phyloP scores from a whole-genome alignment of 2,113 vertebrate species.

The Capreolus pygargus region DNA sequence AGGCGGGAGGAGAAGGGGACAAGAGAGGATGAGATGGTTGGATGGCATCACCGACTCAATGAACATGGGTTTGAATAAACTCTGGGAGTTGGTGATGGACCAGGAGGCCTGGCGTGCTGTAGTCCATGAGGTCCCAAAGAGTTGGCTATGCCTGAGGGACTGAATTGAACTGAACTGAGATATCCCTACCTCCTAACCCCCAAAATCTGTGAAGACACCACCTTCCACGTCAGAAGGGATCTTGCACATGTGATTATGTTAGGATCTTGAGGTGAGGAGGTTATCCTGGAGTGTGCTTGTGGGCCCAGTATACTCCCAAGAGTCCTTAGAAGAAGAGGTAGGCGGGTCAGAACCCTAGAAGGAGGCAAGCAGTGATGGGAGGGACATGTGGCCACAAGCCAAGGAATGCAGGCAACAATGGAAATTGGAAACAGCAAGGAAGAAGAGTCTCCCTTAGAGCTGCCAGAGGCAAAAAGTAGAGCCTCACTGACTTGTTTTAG shows the following conservation, averaged over 20 bases:
- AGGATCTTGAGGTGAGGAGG: not conserved
- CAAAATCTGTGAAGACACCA: not conserved
- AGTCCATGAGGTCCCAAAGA: not conserved
- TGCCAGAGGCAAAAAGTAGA: not conserved
- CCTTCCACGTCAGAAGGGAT: accelerated
- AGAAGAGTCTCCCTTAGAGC: not conserved
- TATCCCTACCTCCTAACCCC: not conserved
- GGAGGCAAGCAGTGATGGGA: not conserved
- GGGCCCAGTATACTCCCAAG: not conserved
- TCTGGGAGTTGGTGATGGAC: not conserved
- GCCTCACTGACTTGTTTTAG: not conserved
- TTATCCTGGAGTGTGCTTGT: not conserved
- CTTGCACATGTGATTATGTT: not conserved
- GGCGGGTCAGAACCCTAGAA: not conserved
- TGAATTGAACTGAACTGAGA: not conserved
- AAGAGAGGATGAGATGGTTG: not conserved
- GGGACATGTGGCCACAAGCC: too few species aligned
- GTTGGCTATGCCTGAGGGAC: not conserved
- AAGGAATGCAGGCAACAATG: not conserved
- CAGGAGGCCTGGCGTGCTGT: not conserved
- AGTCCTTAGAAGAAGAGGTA: not conserved
- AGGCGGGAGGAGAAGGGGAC: not conserved
- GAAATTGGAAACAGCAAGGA: not conserved
- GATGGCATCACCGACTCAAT: not conserved
- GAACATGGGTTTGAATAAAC: not conserved